Evolutionary conservation across 2,888 invertebrate genomes (phyloP), one percentile per base, ranked within the genome.

Genomic region (Cenopis cana): DNA sequence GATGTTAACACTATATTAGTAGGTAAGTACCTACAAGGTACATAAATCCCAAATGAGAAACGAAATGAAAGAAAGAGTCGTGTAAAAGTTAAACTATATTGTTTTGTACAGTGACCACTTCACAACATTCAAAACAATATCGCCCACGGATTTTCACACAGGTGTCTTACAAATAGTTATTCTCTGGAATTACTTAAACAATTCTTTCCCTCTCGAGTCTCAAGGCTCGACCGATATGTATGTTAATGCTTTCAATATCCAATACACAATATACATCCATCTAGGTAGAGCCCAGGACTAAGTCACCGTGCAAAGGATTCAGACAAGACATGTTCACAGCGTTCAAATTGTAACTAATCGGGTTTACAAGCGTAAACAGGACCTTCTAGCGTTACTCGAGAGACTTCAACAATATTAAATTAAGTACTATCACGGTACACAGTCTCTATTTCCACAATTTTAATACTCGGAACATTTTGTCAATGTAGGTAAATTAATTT

Each of bases 1-100:
- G 29, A 14, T 10, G 50, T 50, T 73, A 64, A 69, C 46, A 69
- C 70, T 68, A 33, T 66, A 60, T 66, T 70, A 70, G 52, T 56
- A 65, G 66, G 49, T 56, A 65, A 59, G 49, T 67, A 70, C 52
- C 14, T 65, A 49, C 12, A 29, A 50, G 61, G 67, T 61, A 70
- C 12, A 59, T 14, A 41, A 20, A 38, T 20, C 14, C 10, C 12
- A 14, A 3, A 38, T 41, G 41, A 33, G 14, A 66, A 55, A 69
- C 69, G 74, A 84, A 88, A 85, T 83, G 80, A 88, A 87, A 89
- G 76, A 83, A 76, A 73, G 41, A 76, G 74, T 82, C 82, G 88
- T 89, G 90, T 89, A 91, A 89, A 90, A 88, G 85, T 87, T 84
- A 86, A 86, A 90, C 90, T 92, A 88, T 92, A 92, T 92, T 92